A percentile compares a stretch with the other conserved stretches of the same genome.
These are phyloP conservation scores for Nothocercus julius DNA, from an alignment of 2,113 vertebrate genomes.

Conservation along the genomic window DNA sequence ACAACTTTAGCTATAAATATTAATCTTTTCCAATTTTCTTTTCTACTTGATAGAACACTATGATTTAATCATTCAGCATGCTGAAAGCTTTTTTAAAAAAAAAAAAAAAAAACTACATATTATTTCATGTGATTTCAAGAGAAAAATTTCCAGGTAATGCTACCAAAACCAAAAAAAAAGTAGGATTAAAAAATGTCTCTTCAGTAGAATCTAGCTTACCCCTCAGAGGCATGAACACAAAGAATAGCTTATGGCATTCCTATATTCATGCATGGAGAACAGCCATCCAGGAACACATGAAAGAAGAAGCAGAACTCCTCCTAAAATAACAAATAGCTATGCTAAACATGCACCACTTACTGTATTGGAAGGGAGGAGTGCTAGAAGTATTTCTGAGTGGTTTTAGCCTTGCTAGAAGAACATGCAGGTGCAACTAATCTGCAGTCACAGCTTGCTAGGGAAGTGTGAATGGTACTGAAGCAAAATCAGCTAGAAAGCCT, in stretches of 20 bases:
- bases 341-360: rapidly evolving
- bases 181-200: background rate
- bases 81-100: background rate
- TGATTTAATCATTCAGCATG: background rate
- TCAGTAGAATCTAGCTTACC: background rate
- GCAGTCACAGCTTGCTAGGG: background rate
- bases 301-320: background rate
- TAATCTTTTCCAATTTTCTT: background rate
- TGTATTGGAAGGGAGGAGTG: background rate
- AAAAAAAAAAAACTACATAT: too few species aligned
- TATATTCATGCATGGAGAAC: background rate
- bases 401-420: background rate
- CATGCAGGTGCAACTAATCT: background rate
- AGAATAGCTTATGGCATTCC: background rate
- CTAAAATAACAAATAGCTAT: rapidly evolving
- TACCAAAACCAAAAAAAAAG: background rate
- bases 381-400: background rate
- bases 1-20: background rate
- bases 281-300: background rate
- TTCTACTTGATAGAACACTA: background rate
- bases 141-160: background rate
- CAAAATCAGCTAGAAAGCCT: background rate
- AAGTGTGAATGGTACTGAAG: background rate
- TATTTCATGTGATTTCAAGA: background rate
- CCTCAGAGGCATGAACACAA: background rate